These are phyloP conservation scores for Drosophila prosaltans DNA, from an alignment of 1,140 invertebrate species.

Conservation along the genomic window DNA sequence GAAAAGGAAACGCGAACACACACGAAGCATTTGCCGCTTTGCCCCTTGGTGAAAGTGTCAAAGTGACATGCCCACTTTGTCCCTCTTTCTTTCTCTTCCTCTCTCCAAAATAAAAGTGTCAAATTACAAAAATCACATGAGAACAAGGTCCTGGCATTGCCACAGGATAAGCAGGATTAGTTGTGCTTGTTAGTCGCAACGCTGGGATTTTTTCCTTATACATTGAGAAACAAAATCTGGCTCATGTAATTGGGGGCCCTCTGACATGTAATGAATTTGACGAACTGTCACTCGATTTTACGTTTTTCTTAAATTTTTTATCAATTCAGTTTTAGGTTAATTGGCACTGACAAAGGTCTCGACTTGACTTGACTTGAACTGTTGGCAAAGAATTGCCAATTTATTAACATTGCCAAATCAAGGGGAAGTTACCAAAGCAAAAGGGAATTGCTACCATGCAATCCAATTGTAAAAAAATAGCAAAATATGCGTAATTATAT, in stretches of 20 bases:
- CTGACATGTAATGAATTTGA: conserved; percentile 59
- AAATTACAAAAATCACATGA: conserved; percentile 74
- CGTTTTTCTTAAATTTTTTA: conserved; percentile 37
- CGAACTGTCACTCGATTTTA: conserved; percentile 52
- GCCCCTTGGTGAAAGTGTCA: conserved; percentile 71
- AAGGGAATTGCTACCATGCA: conserved; percentile 7
- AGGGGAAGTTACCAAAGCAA: neutral
- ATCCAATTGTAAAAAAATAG: conserved; percentile 13
- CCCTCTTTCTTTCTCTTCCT: conserved; percentile 7
- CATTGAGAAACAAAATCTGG: conserved; percentile 4
- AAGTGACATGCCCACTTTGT: conserved; percentile 71
- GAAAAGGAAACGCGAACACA: conserved; percentile 61
- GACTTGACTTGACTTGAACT: conserved; percentile 54
- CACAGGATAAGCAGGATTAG: conserved; percentile 68
- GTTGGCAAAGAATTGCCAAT: conserved; percentile 16
- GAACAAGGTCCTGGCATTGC: conserved; percentile 11
- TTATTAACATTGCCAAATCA: conserved; percentile 45
- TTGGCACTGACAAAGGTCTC: conserved; percentile 76
- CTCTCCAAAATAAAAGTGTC: conserved; percentile 60
- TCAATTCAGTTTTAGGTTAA: conserved; percentile 47
- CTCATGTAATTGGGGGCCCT: conserved; percentile 50
- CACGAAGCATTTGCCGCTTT: conserved; percentile 52
- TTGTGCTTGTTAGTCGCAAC: conserved; percentile 52
- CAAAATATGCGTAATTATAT: conserved; percentile 35
- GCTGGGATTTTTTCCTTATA: conserved; percentile 6